phyloP scores from a whole-genome alignment of 1,140 invertebrate species.

The Tetragonula clypearis region DNA sequence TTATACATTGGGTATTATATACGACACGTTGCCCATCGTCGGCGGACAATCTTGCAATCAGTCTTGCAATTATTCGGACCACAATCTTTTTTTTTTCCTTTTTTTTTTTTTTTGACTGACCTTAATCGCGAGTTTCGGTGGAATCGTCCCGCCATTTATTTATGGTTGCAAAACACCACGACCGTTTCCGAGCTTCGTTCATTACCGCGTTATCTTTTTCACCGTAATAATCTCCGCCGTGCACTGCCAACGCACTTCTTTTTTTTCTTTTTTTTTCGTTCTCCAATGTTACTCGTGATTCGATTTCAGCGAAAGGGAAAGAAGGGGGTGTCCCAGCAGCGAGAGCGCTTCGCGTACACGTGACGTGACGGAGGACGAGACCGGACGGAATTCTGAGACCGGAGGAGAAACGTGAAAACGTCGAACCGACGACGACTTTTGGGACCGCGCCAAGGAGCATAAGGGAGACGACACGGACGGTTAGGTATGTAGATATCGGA shows the following conservation, averaged over 20 bases:
- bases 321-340: background rate
- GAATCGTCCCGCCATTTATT: background rate
- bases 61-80: background rate
- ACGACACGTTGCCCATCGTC: constrained; percentile 45
- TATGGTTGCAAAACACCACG: no score
- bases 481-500: background rate
- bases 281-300: background rate
- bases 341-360: background rate
- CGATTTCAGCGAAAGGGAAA: background rate
- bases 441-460: background rate
- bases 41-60: constrained; percentile 38
- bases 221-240: background rate
- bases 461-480: background rate
- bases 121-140: background rate
- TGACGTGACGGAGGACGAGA: background rate
- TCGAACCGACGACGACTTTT: background rate
- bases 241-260: background rate
- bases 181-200: no score
- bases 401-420: background rate
- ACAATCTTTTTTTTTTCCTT: no score
- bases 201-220: background rate
- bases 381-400: background rate
- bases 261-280: no score
- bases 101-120: background rate
- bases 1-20: background rate